A percentile compares a stretch with the other conserved stretches of the same genome.
Evolutionary conservation across 2,797 vertebrate genomes (phyloP).

Genomic region (Sarcophilus harrisii): DNA sequence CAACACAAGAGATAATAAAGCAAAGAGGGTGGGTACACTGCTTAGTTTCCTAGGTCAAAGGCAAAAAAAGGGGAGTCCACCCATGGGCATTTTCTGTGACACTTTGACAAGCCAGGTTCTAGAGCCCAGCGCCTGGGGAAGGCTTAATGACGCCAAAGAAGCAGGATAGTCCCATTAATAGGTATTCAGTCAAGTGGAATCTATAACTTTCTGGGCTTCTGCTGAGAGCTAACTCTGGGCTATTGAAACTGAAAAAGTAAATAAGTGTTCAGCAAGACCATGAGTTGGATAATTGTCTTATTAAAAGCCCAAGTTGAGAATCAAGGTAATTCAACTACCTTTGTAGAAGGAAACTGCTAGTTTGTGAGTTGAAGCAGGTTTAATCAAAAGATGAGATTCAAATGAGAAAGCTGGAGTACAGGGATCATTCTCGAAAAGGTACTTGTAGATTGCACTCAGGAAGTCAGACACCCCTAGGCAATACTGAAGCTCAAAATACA

Average conservation of each 20-base stretch:
- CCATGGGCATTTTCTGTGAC: background rate
- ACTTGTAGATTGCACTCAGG: background rate
- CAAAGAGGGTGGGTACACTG: background rate
- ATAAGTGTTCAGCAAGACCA: background rate
- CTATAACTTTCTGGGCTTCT: background rate
- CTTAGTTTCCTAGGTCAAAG: slow-evolving; percentile 23
- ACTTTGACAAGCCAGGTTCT: background rate
- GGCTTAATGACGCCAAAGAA: background rate
- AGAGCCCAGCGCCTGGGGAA: background rate
- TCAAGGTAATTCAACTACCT: background rate
- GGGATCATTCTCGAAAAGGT: background rate
- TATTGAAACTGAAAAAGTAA: background rate
- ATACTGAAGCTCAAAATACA: background rate
- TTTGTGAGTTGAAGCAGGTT: background rate
- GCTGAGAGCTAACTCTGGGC: background rate
- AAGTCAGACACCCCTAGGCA: background rate
- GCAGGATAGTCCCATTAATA: background rate
- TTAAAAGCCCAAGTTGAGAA: background rate
- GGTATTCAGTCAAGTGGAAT: background rate
- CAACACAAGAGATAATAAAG: background rate
- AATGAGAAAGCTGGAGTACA: background rate
- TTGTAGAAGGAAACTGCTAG: background rate
- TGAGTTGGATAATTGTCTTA: background rate
- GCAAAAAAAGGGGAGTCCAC: background rate
- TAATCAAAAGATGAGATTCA: background rate